Conservation (phyloP, 2,113 vertebrate genomes). For the Drymodes brunneopygia region DNA sequence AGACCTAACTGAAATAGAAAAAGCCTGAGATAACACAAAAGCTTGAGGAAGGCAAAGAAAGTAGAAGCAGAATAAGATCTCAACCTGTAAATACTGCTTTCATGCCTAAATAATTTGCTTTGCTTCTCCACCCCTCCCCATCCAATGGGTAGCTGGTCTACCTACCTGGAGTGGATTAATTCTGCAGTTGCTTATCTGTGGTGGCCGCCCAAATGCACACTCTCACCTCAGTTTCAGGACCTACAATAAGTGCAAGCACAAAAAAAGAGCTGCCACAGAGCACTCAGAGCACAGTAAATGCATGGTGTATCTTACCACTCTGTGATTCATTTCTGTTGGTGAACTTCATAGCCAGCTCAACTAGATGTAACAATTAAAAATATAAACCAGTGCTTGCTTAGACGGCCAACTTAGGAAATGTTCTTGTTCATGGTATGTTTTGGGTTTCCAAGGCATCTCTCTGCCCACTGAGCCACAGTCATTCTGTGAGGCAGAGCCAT, state of each 20-base stretch:
- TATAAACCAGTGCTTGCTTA: background rate
- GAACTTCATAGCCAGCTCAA: background rate
- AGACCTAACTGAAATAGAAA: background rate
- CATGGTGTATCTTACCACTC: fast-evolving
- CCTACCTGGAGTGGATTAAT: background rate
- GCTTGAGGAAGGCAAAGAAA: background rate
- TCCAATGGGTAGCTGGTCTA: background rate
- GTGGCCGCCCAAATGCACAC: background rate
- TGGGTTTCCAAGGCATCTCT: background rate
- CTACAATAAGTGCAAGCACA: background rate
- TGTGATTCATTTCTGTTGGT: background rate
- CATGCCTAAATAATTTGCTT: background rate
- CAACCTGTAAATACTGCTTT: background rate
- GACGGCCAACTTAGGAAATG: background rate
- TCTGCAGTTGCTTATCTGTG: background rate
- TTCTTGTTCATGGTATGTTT: background rate
- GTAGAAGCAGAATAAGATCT: background rate
- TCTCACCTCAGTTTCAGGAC: background rate
- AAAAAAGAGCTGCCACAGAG: background rate
- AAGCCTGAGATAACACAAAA: background rate
- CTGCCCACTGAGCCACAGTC: background rate
- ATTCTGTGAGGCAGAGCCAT: background rate
- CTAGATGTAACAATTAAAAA: background rate
- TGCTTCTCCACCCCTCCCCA: background rate
- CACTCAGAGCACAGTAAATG: background rate